Evolutionary conservation across 1,140 invertebrate species (phyloP), one percentile per base, ranked within the genome.

Genomic region (Batillaria attramentaria): DNA sequence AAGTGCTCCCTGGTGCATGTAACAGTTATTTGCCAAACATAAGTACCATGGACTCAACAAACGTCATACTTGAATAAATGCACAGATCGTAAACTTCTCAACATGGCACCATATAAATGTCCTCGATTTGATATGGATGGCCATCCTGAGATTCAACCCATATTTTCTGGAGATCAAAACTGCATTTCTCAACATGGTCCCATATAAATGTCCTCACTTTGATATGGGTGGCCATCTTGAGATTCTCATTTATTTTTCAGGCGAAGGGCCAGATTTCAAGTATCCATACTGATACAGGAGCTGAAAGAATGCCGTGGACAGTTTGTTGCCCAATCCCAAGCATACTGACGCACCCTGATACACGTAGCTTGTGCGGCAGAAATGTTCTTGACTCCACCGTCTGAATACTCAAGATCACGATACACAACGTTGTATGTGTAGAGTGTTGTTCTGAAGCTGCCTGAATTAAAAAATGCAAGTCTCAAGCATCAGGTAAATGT

Each of bases 101-200:
- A 20, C 31, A 60, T 73, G 72, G 72, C 46, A 73, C 46, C 72
- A 73, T 60, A 57, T 73, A 73, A 73, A 73, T 73, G 72, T 73
- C 72, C 72, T 73, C 72, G 39, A 24, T 73, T 73, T 54, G 72
- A 57, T 73, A 73, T 42, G 41, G 41, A 2, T n/a, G 35, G 28
- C 69, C 62, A 66, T 66, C 31, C 16, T 66, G 62, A 66, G 31
- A 66, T 20, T 35, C 31, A 31, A 28, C 62, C 62, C 62, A 66
- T 0, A 66, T 16, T 35, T 35, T 69, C 66, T 46, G 68, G 43
- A 31, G 43, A 70, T 46, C 43, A 70, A 46, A 42, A 46, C n/a
- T 42, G 43, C 68, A 70, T 70, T 46, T 31, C 68, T 46, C 68
- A 70, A 8, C 35, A 24, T 3, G 8, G 20, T 18, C n/a, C 8